Base-by-base conservation (phyloP, 2,797 vertebrate genomes). In the Emys orbicularis region DNA sequence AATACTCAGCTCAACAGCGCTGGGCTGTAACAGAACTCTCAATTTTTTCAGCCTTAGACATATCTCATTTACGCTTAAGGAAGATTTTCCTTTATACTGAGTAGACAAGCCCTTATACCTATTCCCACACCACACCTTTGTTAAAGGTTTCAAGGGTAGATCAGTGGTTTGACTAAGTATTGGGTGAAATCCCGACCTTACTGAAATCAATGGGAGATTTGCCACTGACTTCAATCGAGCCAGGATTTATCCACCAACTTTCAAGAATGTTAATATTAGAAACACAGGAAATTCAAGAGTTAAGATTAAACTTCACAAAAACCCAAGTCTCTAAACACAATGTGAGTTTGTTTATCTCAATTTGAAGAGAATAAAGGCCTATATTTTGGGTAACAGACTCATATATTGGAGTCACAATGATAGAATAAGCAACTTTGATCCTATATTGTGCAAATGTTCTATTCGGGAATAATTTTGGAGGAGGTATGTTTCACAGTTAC, bases 71-170 rank as follows among this genome's bases (percentile, higher is more conserved):
- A 25, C 27, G 90, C 89, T 86, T 86, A 9, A 31, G 13, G 12
- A 79, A 87, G 12, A 27, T 0, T 19, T 21, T 19, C 65, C 8
- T 61, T 86, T 74, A 37, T 81, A 5, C 1, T 85, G 74, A 87
- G 2, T 5, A 88, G 77, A 1, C 0, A 12, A 54, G 87, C n/a
- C 4, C 18, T 79, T 4, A 11, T 53, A 7, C 50, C 27, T 77
- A 80, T 4, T 2, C 86, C 80, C 2, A 56, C 0, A 44, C 4
- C 90, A 21, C 12, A 44, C 0, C 1, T 50, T 56, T 80, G 21
- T 84, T 12, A 91, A 83, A 86, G 2, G 57, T 61, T 12, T 61
- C 57, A 61, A 13, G 57, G 29, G 29, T 59, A 3, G 29, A 34
- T 13, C 57, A 53, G 77, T n/a, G 19, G 15, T 10, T 52, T 52